These are phyloP conservation scores for Calliopum simillimum DNA, from an alignment of 2,888 invertebrate species.

Conservation along the genomic window DNA sequence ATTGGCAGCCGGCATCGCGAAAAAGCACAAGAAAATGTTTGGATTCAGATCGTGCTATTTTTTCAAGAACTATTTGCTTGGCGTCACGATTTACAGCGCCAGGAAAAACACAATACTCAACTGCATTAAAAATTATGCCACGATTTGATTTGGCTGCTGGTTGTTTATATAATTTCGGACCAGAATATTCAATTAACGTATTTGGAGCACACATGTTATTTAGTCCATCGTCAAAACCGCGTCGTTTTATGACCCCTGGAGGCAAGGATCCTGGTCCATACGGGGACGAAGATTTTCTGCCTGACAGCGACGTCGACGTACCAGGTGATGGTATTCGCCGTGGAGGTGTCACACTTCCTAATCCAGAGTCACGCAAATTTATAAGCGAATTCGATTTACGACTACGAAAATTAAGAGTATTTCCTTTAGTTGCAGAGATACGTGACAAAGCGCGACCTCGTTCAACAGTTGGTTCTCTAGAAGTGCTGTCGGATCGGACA, in stretches of 20 bases:
- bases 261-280: too few relatives aligned
- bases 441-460: slow-evolving; percentile 70
- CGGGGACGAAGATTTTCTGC: too few relatives aligned
- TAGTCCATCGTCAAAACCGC: too few relatives aligned
- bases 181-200: slow-evolving; percentile 68
- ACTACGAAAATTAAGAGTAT: slow-evolving; percentile 87
- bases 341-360: too few relatives aligned
- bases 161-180: slow-evolving; percentile 96
- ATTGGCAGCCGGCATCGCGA: slow-evolving; percentile 97
- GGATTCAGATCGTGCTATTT: slow-evolving; percentile 92
- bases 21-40: slow-evolving; percentile 98
- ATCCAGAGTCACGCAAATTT: slow-evolving; percentile 82
- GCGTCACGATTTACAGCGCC: slow-evolving; percentile 96
- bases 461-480: slow-evolving; percentile 67
- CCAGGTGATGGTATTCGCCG: too few relatives aligned
- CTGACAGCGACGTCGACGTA: too few relatives aligned
- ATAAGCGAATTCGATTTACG: slow-evolving; percentile 94
- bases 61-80: slow-evolving; percentile 92
- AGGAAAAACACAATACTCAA: slow-evolving; percentile 98
- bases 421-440: slow-evolving; percentile 82
- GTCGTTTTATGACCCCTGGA: too few relatives aligned
- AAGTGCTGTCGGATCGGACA: too few relatives aligned
- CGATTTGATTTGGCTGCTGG: slow-evolving; percentile 97
- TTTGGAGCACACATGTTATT: too few relatives aligned
- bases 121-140: slow-evolving; percentile 95